Base-by-base conservation (phyloP, 2,113 vertebrate species). In the Neotragus moschatus region DNA sequence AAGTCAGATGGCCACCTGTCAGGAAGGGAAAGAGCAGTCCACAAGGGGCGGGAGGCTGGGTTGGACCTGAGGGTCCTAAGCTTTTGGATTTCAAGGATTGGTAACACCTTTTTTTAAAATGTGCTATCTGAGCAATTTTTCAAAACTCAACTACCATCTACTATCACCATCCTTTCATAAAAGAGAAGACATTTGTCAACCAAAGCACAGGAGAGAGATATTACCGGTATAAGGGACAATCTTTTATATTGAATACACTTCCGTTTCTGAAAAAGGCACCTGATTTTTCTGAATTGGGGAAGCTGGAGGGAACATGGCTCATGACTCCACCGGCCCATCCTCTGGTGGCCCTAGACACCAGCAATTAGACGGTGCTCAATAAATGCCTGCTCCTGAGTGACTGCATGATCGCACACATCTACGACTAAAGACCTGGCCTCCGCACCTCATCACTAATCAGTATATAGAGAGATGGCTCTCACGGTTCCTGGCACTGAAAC, bases 391-490 rank as follows among this genome's bases (percentile, higher is more conserved):
- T 92, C 85, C 61, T 56, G 94, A 95, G 94, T 80, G 89, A 85
- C 49, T 33, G 60, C 80, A 60, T 66, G 39, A 94, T 61, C 39
- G 7, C 30, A 30, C 36, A 49, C 81, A 88, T 93, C 94, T 96
- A 95, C 94, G 94, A 94, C 84, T 88, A 28, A 97, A 91, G 96
- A 61, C 53, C 36, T 49, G 75, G 90, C 75, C 90, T 96, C 90
- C 84, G 63, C 6, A 33, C 73, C 39, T 92, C 94, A 47, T 70
- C 75, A 51, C 92, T 79, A 53, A 89, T 96, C 90, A 53, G 61
- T 84, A 84, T 80, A 80, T 96, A 98, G 90, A 98, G 75, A 88
- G 91, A 90, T 30, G 96, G 94, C n/a, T 90, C 45, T 91, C 21
- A 8, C 75, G 9, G 39, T 91, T 96, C 77, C 58, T 92, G 58